These are phyloP conservation scores for Sminthurinus aureus DNA, from an alignment of 2,888 invertebrate genomes.

Conservation along the genomic window DNA sequence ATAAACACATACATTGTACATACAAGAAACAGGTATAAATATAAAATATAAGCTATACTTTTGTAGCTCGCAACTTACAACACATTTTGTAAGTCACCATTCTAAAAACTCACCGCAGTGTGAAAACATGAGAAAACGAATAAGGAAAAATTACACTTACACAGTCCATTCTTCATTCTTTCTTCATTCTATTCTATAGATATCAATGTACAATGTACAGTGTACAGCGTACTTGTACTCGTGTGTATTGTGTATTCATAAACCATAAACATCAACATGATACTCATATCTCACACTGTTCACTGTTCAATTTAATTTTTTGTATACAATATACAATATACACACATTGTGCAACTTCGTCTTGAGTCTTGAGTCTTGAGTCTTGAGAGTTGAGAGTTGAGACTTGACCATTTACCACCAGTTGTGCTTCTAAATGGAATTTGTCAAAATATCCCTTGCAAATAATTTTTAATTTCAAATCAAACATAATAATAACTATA, in stretches of 20 bases:
- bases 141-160: background rate
- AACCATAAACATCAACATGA: too few relatives aligned
- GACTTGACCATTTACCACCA: slow-evolving; percentile 23
- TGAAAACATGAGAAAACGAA: background rate
- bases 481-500: background rate
- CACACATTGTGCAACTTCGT: too few relatives aligned
- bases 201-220: too few relatives aligned
- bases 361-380: too few relatives aligned
- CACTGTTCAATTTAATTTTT: too few relatives aligned
- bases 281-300: too few relatives aligned
- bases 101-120: too few relatives aligned
- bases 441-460: slow-evolving; percentile 33
- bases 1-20: background rate
- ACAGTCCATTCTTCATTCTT: background rate
- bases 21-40: background rate
- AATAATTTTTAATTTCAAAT: slow-evolving; percentile 16
- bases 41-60: background rate
- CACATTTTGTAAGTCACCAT: background rate
- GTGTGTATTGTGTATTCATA: too few relatives aligned
- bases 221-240: too few relatives aligned
- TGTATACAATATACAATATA: too few relatives aligned
- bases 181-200: background rate
- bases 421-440: slow-evolving; percentile 32
- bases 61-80: background rate
- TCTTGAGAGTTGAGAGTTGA: too few relatives aligned